Percentiles rank a stretch among this genome's conserved stretches.
These are phyloP conservation scores for Madoqua kirkii DNA, from an alignment of 2,113 vertebrate genomes.

Conservation along the genomic window DNA sequence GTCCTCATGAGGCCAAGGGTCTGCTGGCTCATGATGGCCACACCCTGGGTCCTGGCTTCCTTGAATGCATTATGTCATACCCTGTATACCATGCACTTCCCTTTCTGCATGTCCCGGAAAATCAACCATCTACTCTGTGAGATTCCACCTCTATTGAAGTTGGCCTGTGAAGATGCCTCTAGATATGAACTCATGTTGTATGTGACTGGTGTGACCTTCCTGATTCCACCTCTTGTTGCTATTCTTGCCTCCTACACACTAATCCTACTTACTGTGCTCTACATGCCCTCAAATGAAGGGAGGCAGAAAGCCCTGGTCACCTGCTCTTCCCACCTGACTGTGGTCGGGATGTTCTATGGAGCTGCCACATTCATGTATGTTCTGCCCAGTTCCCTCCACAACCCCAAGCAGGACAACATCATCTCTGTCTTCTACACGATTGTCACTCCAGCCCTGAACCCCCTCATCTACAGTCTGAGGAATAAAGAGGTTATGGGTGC, in stretches of 20 bases:
- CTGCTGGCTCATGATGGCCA: constrained; percentile 45
- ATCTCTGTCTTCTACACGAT: constrained; percentile 63
- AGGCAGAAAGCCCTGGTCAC: constrained; percentile 69
- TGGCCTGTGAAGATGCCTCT: constrained; percentile 67
- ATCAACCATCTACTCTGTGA: constrained; percentile 73
- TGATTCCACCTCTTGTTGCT: constrained; percentile 40
- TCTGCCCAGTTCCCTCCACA: constrained; percentile 60
- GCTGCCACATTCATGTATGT: constrained; percentile 63
- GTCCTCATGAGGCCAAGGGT: constrained; percentile 51
- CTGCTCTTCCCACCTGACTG: constrained; percentile 71
- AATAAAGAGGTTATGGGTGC: neutral
- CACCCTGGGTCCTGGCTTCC: constrained; percentile 47
- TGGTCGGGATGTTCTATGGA: constrained; percentile 70
- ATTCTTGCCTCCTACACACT: constrained; percentile 63
- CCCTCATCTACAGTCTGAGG: neutral
- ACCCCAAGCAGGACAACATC: constrained; percentile 53
- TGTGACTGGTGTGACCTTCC: constrained; percentile 44
- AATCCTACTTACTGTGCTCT: constrained; percentile 54
- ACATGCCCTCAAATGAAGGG: constrained; percentile 54
- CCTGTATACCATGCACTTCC: constrained; percentile 43
- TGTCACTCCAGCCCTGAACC: constrained; percentile 57
- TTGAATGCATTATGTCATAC: constrained; percentile 49
- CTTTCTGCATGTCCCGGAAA: constrained; percentile 39
- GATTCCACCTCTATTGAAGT: constrained; percentile 61
- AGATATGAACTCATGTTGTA: constrained; percentile 55